Evolutionary conservation across 2,113 vertebrate species (phyloP).

Genomic region (Antechinus stuartii): DNA sequence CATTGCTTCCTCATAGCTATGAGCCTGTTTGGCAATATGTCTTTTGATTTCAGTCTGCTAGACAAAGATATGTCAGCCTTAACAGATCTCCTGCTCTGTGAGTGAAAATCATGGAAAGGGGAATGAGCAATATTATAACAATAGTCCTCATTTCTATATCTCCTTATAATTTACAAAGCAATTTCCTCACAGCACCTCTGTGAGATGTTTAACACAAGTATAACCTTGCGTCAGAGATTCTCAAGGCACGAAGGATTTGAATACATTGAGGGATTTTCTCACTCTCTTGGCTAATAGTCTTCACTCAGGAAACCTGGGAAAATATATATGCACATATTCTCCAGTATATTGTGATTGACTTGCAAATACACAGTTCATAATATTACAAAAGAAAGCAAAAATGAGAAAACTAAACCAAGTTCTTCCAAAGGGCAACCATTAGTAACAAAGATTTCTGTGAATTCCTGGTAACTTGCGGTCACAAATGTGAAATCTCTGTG

Average conservation of each 20-base stretch:
- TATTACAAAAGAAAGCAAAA: not conserved
- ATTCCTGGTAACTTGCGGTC: not conserved
- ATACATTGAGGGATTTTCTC: not conserved
- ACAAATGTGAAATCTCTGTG: not conserved
- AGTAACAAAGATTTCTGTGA: not conserved
- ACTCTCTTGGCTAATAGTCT: not conserved
- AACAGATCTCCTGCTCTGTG: not conserved
- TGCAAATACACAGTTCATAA: not conserved
- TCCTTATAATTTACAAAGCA: not conserved
- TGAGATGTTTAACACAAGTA: not conserved
- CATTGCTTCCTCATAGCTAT: not conserved
- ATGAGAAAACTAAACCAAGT: not conserved
- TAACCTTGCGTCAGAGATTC: not conserved
- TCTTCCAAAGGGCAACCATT: not conserved
- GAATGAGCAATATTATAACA: not conserved
- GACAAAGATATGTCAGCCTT: not conserved
- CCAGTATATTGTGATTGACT: not conserved
- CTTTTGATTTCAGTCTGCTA: constrained; percentile 40
- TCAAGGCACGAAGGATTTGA: not conserved
- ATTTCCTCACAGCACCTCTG: not conserved
- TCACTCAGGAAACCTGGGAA: not conserved
- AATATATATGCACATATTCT: not conserved
- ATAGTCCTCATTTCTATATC: not conserved
- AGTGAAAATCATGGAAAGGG: constrained; percentile 22
- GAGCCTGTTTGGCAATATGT: not conserved